Percentiles rank a stretch among this genome's conserved stretches.
Conservation (phyloP, 2,797 vertebrate genomes). For the Arremon brunneinucha region DNA sequence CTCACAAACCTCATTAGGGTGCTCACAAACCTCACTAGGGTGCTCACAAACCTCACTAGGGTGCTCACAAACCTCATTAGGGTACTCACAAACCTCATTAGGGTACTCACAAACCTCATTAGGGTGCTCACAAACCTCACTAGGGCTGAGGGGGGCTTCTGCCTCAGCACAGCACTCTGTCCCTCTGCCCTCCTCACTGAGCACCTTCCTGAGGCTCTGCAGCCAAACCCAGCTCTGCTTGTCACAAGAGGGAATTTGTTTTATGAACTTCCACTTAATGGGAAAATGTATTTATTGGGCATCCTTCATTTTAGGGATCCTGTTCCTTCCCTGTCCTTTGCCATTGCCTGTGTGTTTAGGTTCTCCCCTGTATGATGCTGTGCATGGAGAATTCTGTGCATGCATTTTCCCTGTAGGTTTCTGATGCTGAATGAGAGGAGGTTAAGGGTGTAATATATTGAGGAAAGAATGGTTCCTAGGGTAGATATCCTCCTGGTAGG, state of each 20-base stretch:
- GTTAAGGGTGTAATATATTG: slow-evolving; percentile 12
- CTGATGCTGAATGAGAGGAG: slow-evolving; percentile 28
- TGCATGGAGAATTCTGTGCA: not conserved
- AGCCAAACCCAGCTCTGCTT: not conserved
- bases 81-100: not conserved
- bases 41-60: not conserved
- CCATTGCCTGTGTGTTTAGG: not conserved
- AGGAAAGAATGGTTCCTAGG: slow-evolving; percentile 38
- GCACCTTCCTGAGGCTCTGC: not conserved
- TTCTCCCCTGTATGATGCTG: not conserved
- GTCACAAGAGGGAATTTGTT: not conserved
- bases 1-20: not conserved
- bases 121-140: not conserved
- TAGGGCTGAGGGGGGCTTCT: not conserved
- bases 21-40: not conserved
- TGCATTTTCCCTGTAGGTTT: not conserved
- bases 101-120: not conserved
- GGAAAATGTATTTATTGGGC: not conserved
- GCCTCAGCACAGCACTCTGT: accelerated
- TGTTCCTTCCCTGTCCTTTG: not conserved
- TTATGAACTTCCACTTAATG: not conserved
- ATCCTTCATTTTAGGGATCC: not conserved
- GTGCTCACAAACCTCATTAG: not conserved
- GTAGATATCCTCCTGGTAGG: not conserved
- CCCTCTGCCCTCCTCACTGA: not conserved